Conservation (phyloP, 2,888 invertebrate genomes). For the Coleophora deauratella region DNA sequence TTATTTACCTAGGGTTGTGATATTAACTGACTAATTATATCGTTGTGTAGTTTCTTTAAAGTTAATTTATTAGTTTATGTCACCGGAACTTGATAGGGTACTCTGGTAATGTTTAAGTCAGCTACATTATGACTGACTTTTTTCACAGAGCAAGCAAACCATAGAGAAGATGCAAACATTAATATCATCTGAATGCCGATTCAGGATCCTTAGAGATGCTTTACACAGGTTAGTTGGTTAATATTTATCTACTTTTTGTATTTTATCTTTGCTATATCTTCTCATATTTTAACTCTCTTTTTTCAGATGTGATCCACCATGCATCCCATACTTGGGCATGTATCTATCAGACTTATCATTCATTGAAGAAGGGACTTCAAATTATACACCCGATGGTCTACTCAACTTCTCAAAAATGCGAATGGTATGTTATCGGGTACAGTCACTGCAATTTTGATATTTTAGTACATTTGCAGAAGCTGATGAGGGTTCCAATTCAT, state of each 20-base stretch:
- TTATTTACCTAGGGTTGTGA: too few relatives aligned
- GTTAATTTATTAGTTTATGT: too few relatives aligned
- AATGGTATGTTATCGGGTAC: conserved; percentile 77
- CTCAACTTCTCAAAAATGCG: conserved; percentile 96
- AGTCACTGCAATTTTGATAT: conserved; percentile 1
- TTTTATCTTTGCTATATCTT: background rate
- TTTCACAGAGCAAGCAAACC: conserved; percentile 85
- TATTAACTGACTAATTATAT: too few relatives aligned
- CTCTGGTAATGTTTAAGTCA: too few relatives aligned
- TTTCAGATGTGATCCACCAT: conserved; percentile 87
- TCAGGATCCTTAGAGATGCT: conserved; percentile 89
- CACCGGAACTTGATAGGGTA: too few relatives aligned
- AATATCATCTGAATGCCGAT: conserved; percentile 91
- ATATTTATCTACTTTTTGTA: background rate
- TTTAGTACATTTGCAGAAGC: too few relatives aligned
- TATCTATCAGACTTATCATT: conserved; percentile 93
- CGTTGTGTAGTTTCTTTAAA: too few relatives aligned
- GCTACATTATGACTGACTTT: background rate
- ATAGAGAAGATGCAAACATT: conserved; percentile 89
- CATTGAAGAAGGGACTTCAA: conserved; percentile 94
- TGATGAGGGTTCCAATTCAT: conserved; percentile 7
- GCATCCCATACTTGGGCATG: conserved; percentile 90
- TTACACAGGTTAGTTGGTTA: conserved; percentile 74
- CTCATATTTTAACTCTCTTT: conserved; percentile 7
- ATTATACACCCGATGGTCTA: conserved; percentile 90